A percentile compares a stretch with the other conserved stretches of the same genome.
Evolutionary conservation across 2,113 vertebrate genomes (phyloP).

Genomic region (Caloenas nicobarica): DNA sequence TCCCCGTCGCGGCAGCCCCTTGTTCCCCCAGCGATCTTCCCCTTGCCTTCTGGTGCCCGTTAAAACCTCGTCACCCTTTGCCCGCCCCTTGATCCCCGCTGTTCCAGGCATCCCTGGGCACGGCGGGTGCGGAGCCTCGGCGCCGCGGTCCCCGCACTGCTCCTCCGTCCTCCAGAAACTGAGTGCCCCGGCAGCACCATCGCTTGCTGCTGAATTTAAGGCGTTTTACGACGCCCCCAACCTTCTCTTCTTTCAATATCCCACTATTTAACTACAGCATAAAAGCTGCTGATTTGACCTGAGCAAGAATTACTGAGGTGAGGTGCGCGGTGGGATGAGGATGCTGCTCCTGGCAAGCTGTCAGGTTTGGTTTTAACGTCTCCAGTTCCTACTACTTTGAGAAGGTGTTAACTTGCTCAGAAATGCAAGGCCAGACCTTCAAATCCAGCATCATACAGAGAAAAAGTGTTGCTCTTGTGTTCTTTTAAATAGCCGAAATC

Average conservation of each 20-base stretch:
- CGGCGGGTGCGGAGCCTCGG: not conserved
- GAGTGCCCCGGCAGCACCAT: not conserved
- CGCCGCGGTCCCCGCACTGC: not conserved
- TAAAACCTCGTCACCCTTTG: too few relatives aligned
- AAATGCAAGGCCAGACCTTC: not conserved
- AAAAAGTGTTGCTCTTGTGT: not conserved
- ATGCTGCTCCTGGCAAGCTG: not conserved
- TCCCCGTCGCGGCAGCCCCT: not conserved
- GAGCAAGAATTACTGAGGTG: not conserved
- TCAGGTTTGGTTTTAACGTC: not conserved
- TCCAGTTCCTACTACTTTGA: fast-evolving
- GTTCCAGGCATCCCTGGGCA: too few relatives aligned
- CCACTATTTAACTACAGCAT: not conserved
- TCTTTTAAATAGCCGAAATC: not conserved
- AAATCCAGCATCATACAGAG: not conserved
- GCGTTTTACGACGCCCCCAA: fast-evolving
- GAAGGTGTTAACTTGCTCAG: not conserved
- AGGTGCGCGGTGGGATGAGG: not conserved
- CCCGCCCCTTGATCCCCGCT: fast-evolving
- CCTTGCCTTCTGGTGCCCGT: not conserved
- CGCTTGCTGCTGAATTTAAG: not conserved
- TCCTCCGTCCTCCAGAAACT: too few relatives aligned
- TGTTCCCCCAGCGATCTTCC: too few relatives aligned
- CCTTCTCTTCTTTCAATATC: not conserved
- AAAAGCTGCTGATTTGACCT: not conserved